A percentile compares a stretch with the other conserved stretches of the same genome.
phyloP scores from a whole-genome alignment of 2,113 vertebrate species.

The Prunella himalayana region DNA sequence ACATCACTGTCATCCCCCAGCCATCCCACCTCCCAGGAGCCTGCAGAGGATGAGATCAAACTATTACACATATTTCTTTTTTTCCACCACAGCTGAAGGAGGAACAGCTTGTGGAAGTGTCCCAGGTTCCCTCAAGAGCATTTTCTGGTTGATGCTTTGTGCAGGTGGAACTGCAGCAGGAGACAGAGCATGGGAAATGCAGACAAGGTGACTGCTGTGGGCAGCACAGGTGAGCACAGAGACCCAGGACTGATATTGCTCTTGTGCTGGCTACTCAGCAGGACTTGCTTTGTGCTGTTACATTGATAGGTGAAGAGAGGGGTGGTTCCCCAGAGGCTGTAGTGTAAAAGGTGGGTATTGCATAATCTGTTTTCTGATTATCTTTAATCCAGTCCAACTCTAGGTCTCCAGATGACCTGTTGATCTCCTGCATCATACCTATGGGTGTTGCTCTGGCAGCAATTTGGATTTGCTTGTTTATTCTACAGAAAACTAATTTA shows the following conservation, averaged over 20 bases:
- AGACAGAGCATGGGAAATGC: not conserved
- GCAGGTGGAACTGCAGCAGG: not conserved
- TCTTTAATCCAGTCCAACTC: not conserved
- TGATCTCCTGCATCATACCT: not conserved
- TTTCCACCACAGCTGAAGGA: not conserved
- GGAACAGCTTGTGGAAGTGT: not conserved
- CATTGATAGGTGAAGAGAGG: not conserved
- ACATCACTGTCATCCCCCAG: fast-evolving
- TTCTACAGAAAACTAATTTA: not conserved
- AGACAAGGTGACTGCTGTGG: not conserved
- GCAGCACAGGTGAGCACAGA: not conserved
- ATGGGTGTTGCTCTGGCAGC: not conserved
- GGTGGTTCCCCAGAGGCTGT: not conserved
- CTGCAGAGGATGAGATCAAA: not conserved
- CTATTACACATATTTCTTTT: not conserved
- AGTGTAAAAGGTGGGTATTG: not conserved
- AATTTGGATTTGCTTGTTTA: not conserved
- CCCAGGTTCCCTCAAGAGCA: not conserved
- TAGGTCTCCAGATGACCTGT: not conserved
- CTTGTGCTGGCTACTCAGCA: not conserved
- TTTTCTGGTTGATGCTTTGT: not conserved
- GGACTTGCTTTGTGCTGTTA: not conserved
- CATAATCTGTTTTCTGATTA: not conserved
- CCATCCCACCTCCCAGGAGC: not conserved
- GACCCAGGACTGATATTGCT: not conserved